phyloP scores from a whole-genome alignment of 2,113 vertebrate species.

The Corythornis cristatus region DNA sequence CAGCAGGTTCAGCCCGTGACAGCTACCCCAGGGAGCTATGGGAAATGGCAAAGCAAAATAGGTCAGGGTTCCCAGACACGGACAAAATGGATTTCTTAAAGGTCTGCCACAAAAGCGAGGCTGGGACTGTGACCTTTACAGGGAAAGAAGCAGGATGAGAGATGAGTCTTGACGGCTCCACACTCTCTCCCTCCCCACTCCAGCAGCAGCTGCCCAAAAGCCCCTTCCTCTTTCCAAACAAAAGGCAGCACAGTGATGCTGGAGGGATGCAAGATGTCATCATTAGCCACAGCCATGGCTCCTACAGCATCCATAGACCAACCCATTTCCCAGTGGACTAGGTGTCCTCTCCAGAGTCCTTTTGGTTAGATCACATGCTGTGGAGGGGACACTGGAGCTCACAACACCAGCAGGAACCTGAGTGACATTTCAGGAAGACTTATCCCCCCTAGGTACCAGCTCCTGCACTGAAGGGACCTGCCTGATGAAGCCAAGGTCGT shows the following conservation, averaged over 20 bases:
- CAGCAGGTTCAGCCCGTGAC: neutral
- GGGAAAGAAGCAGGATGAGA: neutral
- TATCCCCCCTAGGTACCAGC: fast-evolving
- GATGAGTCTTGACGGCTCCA: conserved; percentile 19
- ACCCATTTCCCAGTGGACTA: neutral
- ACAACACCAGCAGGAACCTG: neutral
- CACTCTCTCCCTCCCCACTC: neutral
- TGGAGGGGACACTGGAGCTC: neutral
- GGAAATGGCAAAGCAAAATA: conserved; percentile 53
- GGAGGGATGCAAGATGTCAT: neutral
- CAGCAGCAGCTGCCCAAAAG: neutral
- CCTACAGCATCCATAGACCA: neutral
- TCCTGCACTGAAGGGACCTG: neutral
- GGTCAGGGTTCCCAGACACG: conserved; percentile 50
- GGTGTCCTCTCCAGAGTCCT: neutral
- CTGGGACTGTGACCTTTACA: conserved; percentile 63
- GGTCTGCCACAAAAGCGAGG: conserved; percentile 46
- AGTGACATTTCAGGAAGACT: neutral
- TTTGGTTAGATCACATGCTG: fast-evolving
- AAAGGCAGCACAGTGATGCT: neutral
- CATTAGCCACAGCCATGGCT: fast-evolving
- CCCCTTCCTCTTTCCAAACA: neutral
- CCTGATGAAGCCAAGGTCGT: neutral
- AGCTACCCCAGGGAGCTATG: neutral
- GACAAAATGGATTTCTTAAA: conserved; percentile 46